Conservation (phyloP, 1,140 invertebrate genomes). For the Drepana arcuata region DNA sequence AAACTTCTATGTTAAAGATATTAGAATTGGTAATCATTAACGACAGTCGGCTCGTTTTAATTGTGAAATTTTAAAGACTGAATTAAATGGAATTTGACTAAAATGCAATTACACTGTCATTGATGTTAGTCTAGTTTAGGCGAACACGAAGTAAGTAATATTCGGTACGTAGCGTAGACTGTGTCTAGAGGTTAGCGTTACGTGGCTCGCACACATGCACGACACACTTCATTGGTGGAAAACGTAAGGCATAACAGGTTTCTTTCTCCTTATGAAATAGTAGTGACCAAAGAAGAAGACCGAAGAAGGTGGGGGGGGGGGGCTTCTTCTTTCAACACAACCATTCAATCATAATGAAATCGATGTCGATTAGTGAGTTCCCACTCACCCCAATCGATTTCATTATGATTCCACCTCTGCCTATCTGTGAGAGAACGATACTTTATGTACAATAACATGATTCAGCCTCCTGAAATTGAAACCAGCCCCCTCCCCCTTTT, state of each 20-base stretch:
- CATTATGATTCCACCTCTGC: not conserved
- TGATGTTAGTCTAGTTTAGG: conserved; percentile 37
- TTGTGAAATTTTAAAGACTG: conserved; percentile 66
- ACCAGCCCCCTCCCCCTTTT: not conserved
- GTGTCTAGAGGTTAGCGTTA: conserved; percentile 19
- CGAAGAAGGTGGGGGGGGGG: too few species aligned
- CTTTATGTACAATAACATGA: not conserved
- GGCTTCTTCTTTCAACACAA: too few species aligned
- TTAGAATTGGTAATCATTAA: conserved; percentile 40
- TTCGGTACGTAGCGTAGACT: conserved; percentile 19
- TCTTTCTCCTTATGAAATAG: not conserved
- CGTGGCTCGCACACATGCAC: not conserved
- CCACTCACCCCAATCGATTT: too few species aligned
- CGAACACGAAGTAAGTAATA: conserved; percentile 23
- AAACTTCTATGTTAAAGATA: conserved; percentile 21
- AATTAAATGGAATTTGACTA: conserved; percentile 57
- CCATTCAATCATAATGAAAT: too few species aligned
- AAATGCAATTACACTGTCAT: conserved; percentile 66
- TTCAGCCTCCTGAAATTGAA: not conserved
- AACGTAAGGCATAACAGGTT: not conserved
- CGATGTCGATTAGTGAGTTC: too few species aligned
- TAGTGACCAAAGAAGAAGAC: not conserved
- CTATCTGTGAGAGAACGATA: not conserved
- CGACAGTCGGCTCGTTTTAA: conserved; percentile 43
- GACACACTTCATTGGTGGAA: not conserved